phyloP scores from a whole-genome alignment of 2,113 vertebrate species.

The Pelusios castaneus region DNA sequence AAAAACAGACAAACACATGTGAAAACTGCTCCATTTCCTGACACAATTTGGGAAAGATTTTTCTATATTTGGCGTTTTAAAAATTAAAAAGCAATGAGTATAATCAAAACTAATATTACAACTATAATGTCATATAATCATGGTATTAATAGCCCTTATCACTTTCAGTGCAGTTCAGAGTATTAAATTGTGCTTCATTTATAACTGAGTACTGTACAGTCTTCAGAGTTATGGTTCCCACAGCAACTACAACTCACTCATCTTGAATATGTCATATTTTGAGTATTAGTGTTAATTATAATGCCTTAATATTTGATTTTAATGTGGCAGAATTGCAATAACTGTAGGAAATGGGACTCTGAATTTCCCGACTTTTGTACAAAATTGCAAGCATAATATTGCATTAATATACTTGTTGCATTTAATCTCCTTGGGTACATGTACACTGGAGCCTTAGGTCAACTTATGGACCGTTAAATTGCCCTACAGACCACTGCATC shows the following conservation, averaged over 20 bases:
- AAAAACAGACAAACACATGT: slow-evolving; percentile 17
- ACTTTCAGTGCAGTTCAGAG: background rate
- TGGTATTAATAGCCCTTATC: background rate
- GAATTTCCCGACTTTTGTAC: background rate
- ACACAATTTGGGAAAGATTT: background rate
- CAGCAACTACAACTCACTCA: background rate
- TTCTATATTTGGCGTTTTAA: background rate
- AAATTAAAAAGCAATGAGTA: background rate
- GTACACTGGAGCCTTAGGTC: no score
- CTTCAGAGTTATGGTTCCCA: background rate
- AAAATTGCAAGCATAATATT: background rate
- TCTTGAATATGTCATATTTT: background rate
- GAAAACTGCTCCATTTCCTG: slow-evolving; percentile 2
- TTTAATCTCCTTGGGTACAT: background rate
- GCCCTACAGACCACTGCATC: no score
- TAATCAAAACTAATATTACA: background rate
- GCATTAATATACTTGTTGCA: slow-evolving; percentile 15
- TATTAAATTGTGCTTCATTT: background rate
- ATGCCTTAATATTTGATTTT: background rate
- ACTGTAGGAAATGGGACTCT: background rate
- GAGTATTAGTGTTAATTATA: background rate
- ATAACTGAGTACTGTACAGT: background rate
- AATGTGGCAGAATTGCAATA: background rate
- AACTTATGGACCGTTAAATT: no score
- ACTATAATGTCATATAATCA: background rate